Base-by-base conservation (phyloP, 1,140 invertebrate genomes). In the Drosophila burlai region DNA sequence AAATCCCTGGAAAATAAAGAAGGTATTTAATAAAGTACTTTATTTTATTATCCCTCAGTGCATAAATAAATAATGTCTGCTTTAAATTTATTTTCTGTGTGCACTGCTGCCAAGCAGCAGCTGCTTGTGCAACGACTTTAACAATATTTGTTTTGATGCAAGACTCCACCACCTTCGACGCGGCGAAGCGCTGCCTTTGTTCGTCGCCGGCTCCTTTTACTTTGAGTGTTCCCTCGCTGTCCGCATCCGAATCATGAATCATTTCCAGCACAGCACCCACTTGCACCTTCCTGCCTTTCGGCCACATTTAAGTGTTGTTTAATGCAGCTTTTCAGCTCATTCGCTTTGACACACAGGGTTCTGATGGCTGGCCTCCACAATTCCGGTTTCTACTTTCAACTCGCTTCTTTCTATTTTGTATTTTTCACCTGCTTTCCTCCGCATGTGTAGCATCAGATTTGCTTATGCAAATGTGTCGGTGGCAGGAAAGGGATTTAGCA, bases 61-160 rank as follows among this genome's bases (percentile, higher is more conserved):
- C 29, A 31, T 31, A 8, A 31, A 8, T 31, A 31, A 31, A 31
- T 8, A 8, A 2, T 31, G 31, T 31, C 31, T 31, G 31, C 8
- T 9, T 31, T 9, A 9, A 31, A 31, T 34, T 11, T 36, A 36
- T 36, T 36, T 36, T 34, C 3, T 52, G 18, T 62, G 57, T 62
- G 38, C 5, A 43, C 15, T 43, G 4, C 18, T 24, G 29, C 29
- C 29, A 65, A 34, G 65, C 63, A 64, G 63, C 75, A 60, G 62
- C 78, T 77, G 62, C 47, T 61, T 64, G 71, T 71, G 63, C 62
- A 78, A 78, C 72, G 90, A 80, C 66, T 90, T 80, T 81, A 90
- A 85, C 85, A 89, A 90, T 89, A 90, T 89, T 89, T 89, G 85
- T 61, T 81, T 82, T 90, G 75, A 81, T 72, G 69, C 74, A 75